phyloP scores from a whole-genome alignment of 2,888 invertebrate genomes.

The Chironomus tentans region DNA sequence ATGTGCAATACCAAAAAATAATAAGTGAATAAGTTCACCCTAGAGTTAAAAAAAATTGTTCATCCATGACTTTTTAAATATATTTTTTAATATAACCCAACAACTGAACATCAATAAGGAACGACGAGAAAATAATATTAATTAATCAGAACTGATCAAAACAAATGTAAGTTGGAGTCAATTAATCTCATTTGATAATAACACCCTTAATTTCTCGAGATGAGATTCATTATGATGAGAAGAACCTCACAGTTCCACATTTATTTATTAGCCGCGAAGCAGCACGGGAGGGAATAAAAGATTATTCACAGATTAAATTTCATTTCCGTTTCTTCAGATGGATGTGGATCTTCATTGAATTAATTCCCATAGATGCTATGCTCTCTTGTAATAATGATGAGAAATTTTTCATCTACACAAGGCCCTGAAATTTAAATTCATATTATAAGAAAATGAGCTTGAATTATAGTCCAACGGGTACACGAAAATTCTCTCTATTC shows the following conservation, averaged over 20 bases:
- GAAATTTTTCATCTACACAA: neutral
- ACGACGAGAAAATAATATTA: neutral
- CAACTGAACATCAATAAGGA: neutral
- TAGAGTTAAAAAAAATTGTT: neutral
- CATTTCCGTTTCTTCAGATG: neutral
- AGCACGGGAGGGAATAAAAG: neutral
- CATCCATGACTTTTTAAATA: neutral
- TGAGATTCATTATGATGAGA: neutral
- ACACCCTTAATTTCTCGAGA: neutral
- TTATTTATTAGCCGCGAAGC: neutral
- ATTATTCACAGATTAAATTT: slow-evolving; percentile 8
- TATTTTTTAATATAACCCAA: no score
- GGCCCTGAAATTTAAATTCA: neutral
- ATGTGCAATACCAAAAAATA: neutral
- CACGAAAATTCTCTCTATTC: neutral
- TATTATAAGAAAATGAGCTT: no score
- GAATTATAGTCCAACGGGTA: neutral
- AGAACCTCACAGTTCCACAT: neutral
- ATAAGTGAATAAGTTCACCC: neutral
- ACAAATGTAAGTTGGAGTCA: neutral
- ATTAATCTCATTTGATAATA: neutral
- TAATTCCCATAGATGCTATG: neutral
- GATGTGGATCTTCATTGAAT: neutral
- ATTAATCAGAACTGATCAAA: neutral
- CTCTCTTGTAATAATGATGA: neutral